Evolutionary conservation across 1,140 invertebrate species (phyloP).

Genomic region (Drosophila orosa): DNA sequence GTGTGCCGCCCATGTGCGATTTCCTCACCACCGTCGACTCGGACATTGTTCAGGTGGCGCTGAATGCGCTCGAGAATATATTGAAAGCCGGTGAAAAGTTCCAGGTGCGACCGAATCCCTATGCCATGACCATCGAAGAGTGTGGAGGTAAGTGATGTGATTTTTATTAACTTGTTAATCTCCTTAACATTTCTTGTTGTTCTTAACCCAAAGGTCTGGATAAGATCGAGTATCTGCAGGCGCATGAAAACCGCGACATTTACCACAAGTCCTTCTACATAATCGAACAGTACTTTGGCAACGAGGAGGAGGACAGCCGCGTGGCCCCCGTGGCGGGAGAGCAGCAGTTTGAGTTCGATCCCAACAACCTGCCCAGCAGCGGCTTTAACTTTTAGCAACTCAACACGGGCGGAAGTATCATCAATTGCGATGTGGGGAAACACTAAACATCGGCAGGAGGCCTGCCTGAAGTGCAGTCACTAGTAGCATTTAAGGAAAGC

Average conservation of each 20-base stretch:
- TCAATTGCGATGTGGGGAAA: too few species aligned
- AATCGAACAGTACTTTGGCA: constrained; percentile 97
- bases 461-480: constrained; percentile 60
- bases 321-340: constrained; percentile 92
- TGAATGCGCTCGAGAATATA: constrained; percentile 98
- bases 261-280: constrained; percentile 98
- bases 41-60: constrained; percentile 98
- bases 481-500: constrained; percentile 73
- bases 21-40: constrained; percentile 96
- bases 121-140: constrained; percentile 96
- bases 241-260: constrained; percentile 97
- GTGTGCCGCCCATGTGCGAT: constrained; percentile 97
- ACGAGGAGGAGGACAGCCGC: constrained; percentile 94
- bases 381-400: constrained; percentile 90
- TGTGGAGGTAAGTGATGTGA: constrained; percentile 98
- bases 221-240: constrained; percentile 98
- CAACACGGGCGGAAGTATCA: neutral
- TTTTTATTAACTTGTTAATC: too few species aligned
- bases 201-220: constrained; percentile 90
- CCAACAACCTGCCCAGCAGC: constrained; percentile 89
- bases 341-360: constrained; percentile 91
- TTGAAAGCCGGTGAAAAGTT: constrained; percentile 94
- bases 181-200: neutral
- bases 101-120: constrained; percentile 93
- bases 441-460: neutral